Evolutionary conservation across 2,797 vertebrate genomes (phyloP).

Genomic region (Setipinna tenuifilis): DNA sequence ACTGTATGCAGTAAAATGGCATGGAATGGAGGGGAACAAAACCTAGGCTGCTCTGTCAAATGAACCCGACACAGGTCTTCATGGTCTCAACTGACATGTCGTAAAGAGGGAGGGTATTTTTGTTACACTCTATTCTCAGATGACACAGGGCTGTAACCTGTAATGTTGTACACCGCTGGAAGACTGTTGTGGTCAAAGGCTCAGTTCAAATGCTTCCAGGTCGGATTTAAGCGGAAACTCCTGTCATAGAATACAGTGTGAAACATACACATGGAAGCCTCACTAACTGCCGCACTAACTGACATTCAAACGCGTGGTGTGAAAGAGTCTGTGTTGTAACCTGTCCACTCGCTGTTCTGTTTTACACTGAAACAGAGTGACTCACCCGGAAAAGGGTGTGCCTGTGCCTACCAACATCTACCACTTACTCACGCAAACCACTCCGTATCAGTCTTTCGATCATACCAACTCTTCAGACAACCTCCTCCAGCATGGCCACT

Average conservation of each 20-base stretch:
- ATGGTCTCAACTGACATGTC: neutral
- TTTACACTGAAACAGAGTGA: conserved; percentile 48
- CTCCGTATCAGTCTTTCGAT: neutral
- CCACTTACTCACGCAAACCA: neutral
- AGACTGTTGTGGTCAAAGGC: neutral
- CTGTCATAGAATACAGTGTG: neutral
- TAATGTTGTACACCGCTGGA: neutral
- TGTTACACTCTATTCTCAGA: neutral
- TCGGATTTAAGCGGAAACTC: neutral
- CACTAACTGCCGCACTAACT: neutral
- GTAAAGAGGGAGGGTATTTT: neutral
- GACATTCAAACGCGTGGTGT: conserved; percentile 27
- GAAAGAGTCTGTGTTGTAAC: conserved; percentile 55
- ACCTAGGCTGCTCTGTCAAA: neutral
- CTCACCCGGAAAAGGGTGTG: conserved; percentile 56
- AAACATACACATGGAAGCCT: neutral
- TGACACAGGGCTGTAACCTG: neutral
- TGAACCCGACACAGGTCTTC: neutral
- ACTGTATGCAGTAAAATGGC: neutral
- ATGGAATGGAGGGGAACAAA: neutral
- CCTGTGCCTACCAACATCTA: neutral
- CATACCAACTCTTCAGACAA: neutral
- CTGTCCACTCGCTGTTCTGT: conserved; percentile 40
- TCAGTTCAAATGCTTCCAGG: neutral
- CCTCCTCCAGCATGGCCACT: neutral